Conservation (phyloP, 2,888 invertebrate genomes). For the Caenorhabditis macrosperma region DNA sequence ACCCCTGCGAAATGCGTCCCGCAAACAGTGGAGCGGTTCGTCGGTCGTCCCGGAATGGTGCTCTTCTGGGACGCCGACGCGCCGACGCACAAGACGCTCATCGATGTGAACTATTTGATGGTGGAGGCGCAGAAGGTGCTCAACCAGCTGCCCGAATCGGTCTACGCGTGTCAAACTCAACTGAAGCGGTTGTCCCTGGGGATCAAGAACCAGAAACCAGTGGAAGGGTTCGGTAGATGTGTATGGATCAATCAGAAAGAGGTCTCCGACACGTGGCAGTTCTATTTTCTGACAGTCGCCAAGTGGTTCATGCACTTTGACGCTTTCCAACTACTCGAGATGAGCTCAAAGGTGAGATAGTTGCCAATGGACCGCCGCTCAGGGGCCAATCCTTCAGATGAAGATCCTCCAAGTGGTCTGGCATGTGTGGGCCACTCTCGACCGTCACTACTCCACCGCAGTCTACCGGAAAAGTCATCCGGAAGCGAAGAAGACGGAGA, state of each 20-base stretch:
- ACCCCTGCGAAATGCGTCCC: slow-evolving; percentile 4
- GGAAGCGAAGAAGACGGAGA: slow-evolving; percentile 11
- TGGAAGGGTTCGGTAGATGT: background rate
- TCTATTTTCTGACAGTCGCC: slow-evolving; percentile 45
- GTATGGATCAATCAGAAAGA: background rate
- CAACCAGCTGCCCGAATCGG: background rate
- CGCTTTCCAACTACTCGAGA: slow-evolving; percentile 43
- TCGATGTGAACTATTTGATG: slow-evolving; percentile 12
- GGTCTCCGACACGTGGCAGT: slow-evolving; percentile 38
- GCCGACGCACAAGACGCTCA: slow-evolving; percentile 9
- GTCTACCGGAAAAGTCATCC: slow-evolving; percentile 8
- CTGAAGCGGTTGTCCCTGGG: slow-evolving; percentile 24
- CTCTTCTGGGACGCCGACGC: slow-evolving; percentile 29
- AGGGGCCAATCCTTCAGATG: slow-evolving; percentile 19
- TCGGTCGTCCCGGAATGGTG: slow-evolving; percentile 27
- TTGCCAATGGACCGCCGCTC: background rate
- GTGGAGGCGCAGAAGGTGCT: slow-evolving; percentile 11
- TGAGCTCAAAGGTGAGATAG: slow-evolving; percentile 32
- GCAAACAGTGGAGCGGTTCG: slow-evolving; percentile 18
- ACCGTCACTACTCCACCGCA: slow-evolving; percentile 35
- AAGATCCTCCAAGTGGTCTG: slow-evolving; percentile 50
- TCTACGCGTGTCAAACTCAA: slow-evolving; percentile 4
- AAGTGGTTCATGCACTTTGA: slow-evolving; percentile 57
- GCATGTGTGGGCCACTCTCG: slow-evolving; percentile 46
- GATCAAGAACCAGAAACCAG: no score